Evolutionary conservation across 2,888 invertebrate species (phyloP), one percentile per base, ranked within the genome.

Genomic region (Cantharis rustica): DNA sequence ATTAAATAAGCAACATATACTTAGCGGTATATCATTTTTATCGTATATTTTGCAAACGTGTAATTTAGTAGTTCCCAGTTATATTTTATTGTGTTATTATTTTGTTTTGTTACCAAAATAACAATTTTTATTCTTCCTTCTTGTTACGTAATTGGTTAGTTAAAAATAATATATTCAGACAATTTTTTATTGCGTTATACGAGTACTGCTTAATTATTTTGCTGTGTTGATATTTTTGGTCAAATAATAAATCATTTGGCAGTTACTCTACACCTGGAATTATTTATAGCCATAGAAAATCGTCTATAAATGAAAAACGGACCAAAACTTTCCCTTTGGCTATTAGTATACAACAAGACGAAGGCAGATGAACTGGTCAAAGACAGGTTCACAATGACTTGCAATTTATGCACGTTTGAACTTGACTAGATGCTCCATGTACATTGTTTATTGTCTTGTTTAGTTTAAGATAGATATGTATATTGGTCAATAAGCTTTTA

Each of bases 331-430:
- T 47, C 47, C 47, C 47, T 47, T 47, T n/a, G 47, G 47, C 47
- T 47, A 47, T 47, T 47, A 47, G 47, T n/a, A 47, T 47, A 47
- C 47, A 47, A 47, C n/a, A n/a, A 26, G 16, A 69, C 31, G 16
- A 15, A 20, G 70, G n/a, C 17, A 62, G 63, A 71, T 63, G 61
- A 71, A 62, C 63, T 71, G 63, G 71, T 63, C 71, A 63, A 26
- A 63, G 71, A 17, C 20, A 15, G 68, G 68, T 68, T 68, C 68
- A 68, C 68, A 68, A 68, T 68, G 68, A 68, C 68, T 68, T 68
- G 68, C 71, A 71, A 26, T 26, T 62, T 26, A 71, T 71, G 71
- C 71, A 63, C 63, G 61, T 63, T 15, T 64, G 66, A n/a, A 47
- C 47, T 47, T 47, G 47, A 47, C 47, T 47, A n/a, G 47, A 47